Conservation (phyloP, 2,888 invertebrate species). For the Pheosia gnoma region DNA sequence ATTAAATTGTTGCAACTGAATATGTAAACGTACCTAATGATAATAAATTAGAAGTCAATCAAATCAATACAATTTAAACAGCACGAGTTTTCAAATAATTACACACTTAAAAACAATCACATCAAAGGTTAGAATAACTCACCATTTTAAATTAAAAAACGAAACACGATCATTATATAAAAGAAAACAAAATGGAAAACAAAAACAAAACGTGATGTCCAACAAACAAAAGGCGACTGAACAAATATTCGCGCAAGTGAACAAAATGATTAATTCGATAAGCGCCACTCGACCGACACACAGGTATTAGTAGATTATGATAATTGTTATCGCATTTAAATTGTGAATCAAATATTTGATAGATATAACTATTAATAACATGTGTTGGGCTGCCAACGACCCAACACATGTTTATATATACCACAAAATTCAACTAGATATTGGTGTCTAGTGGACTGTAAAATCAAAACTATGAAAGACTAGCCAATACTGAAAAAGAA, state of each 20-base stretch:
- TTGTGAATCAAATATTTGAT: slow-evolving; percentile 39
- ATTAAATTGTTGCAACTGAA: too few relatives aligned
- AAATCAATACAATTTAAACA: not conserved
- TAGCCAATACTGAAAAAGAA: too few relatives aligned
- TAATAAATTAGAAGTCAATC: not conserved
- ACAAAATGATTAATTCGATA: slow-evolving; percentile 58
- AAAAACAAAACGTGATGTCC: slow-evolving; percentile 22
- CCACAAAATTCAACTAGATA: too few relatives aligned
- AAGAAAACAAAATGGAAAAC: slow-evolving; percentile 37
- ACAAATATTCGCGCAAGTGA: slow-evolving; percentile 31
- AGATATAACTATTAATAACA: slow-evolving; percentile 7
- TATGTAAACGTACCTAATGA: not conserved
- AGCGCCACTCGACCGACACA: slow-evolving; percentile 55
- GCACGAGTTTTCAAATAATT: not conserved
- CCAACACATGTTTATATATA: too few relatives aligned
- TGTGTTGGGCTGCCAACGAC: not conserved
- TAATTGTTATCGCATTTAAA: slow-evolving; percentile 52
- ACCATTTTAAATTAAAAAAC: slow-evolving; percentile 35
- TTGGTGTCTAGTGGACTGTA: too few relatives aligned
- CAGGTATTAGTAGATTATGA: slow-evolving; percentile 62
- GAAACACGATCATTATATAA: slow-evolving; percentile 26
- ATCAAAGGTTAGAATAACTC: not conserved
- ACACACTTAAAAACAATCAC: not conserved
- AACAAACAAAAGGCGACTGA: slow-evolving; percentile 18
- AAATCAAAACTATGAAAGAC: too few relatives aligned